Conservation (phyloP, 2,888 invertebrate genomes). For the Mythimna impura region DNA sequence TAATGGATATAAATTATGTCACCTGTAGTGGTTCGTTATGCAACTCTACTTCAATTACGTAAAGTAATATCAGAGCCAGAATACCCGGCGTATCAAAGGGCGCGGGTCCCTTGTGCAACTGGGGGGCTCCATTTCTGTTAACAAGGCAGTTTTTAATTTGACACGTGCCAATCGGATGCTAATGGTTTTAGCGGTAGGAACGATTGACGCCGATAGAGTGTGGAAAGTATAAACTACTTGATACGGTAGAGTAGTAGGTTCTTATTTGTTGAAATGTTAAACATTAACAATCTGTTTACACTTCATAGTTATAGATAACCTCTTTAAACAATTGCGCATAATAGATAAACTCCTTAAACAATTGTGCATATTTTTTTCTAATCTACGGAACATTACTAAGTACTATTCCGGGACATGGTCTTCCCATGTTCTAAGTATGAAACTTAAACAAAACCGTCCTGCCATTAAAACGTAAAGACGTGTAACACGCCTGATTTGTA, state of each 20-base stretch:
- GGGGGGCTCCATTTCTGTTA: constrained; percentile 23
- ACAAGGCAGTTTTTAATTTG: constrained; percentile 33
- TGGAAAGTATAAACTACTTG: not conserved
- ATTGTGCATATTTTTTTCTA: not conserved
- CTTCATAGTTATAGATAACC: too few relatives aligned
- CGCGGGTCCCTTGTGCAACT: constrained; percentile 20
- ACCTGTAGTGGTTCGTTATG: constrained; percentile 70
- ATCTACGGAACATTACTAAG: not conserved
- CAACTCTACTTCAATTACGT: constrained; percentile 71
- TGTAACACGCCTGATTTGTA: too few relatives aligned
- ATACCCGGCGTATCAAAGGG: constrained; percentile 37
- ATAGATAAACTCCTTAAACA: too few relatives aligned
- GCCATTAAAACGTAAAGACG: too few relatives aligned
- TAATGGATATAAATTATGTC: constrained; percentile 74
- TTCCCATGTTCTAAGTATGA: too few relatives aligned
- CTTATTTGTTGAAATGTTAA: too few relatives aligned
- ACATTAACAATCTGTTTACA: too few relatives aligned
- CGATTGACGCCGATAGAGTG: constrained; percentile 5
- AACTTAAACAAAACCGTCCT: too few relatives aligned
- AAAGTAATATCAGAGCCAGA: constrained; percentile 70
- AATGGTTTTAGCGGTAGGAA: constrained; percentile 10
- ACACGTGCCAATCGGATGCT: constrained; percentile 27
- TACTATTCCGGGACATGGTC: too few relatives aligned
- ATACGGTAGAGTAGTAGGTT: not conserved
- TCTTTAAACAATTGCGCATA: too few relatives aligned